phyloP scores from a whole-genome alignment of 2,888 invertebrate genomes.

The Limnephilus auricula region DNA sequence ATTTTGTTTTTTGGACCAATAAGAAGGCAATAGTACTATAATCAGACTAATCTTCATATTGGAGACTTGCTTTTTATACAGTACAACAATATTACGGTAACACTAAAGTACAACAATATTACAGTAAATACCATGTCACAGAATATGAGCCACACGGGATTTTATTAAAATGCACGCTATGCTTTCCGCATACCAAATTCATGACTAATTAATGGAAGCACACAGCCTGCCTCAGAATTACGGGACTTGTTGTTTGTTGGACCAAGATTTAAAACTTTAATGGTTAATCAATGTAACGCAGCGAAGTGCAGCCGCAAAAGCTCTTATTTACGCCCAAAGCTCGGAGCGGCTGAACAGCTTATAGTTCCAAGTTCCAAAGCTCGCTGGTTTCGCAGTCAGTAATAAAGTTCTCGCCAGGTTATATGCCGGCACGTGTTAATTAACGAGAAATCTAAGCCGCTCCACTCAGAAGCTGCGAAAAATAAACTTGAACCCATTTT shows the following conservation, averaged over 20 bases:
- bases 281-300: constrained; percentile 47
- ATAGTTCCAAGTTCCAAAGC: constrained; percentile 19
- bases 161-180: neutral
- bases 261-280: neutral
- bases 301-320: constrained; percentile 38
- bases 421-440: constrained; percentile 52
- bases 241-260: neutral
- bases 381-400: constrained; percentile 16
- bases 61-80: too few relatives aligned
- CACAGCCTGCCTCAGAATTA: neutral
- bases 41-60: too few relatives aligned
- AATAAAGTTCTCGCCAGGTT: constrained; percentile 44
- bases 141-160: too few relatives aligned
- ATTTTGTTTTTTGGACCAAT: too few relatives aligned
- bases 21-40: too few relatives aligned
- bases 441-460: constrained; percentile 52
- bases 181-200: neutral
- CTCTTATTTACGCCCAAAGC: constrained; percentile 58
- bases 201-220: neutral
- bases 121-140: too few relatives aligned
- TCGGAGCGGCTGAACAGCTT: constrained; percentile 41
- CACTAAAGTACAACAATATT: too few relatives aligned
- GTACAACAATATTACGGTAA: too few relatives aligned
- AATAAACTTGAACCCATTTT: neutral
- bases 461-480: neutral